Evolutionary conservation across 2,113 vertebrate species (phyloP).

Genomic region (Mungos mungo): DNA sequence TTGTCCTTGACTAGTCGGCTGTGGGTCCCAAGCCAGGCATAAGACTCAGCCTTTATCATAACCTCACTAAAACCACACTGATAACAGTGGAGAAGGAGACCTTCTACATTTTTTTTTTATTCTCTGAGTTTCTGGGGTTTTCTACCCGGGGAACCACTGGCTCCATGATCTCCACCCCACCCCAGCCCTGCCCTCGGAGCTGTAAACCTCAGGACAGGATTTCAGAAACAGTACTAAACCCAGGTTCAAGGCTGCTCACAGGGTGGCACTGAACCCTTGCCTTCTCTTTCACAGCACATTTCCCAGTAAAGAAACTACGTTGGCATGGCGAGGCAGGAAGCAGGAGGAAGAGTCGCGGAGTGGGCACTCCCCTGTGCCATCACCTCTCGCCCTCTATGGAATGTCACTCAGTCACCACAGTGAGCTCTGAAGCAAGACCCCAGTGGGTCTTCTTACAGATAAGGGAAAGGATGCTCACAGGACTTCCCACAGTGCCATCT

Average conservation of each 20-base stretch:
- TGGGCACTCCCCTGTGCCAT: no score
- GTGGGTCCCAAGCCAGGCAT: conserved; percentile 1
- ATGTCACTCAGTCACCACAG: background rate
- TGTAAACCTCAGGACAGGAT: background rate
- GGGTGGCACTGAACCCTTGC: background rate
- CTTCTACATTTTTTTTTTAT: background rate
- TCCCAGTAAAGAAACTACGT: background rate
- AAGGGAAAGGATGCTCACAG: background rate
- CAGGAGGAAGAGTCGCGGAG: background rate
- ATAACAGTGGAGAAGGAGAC: background rate
- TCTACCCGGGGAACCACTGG: background rate
- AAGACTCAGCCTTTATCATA: conserved; percentile 1
- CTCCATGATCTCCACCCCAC: background rate
- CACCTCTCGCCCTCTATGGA: background rate
- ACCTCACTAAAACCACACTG: background rate
- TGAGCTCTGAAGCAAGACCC: background rate
- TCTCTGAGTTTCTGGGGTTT: background rate
- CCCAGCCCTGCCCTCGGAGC: background rate
- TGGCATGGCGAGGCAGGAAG: background rate
- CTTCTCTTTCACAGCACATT: background rate
- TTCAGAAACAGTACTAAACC: background rate
- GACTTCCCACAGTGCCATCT: background rate
- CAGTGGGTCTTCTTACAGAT: background rate
- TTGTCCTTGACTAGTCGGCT: conserved; percentile 37
- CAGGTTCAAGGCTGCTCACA: background rate